Conservation (phyloP, 2,888 invertebrate species). For the Plagiodera versicolora region DNA sequence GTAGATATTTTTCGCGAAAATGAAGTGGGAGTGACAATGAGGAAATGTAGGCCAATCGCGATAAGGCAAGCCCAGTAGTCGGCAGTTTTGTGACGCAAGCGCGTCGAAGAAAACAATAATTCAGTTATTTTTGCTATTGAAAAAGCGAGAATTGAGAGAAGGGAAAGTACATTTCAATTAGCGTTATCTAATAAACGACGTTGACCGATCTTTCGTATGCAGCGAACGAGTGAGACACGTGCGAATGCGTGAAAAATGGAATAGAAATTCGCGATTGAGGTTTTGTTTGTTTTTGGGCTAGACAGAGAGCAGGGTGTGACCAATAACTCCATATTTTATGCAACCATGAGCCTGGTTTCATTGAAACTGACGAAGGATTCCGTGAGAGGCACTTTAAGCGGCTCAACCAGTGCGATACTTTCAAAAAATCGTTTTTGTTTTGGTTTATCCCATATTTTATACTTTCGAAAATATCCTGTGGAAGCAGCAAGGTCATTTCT, state of each 20-base stretch:
- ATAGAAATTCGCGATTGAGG: slow-evolving; percentile 20
- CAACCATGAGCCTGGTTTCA: too few species aligned
- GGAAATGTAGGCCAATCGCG: not conserved
- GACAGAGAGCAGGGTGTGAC: not conserved
- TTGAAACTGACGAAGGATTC: too few species aligned
- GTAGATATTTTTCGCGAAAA: not conserved
- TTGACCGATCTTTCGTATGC: slow-evolving; percentile 26
- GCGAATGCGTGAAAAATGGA: slow-evolving; percentile 12
- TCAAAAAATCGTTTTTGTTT: too few species aligned
- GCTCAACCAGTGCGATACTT: too few species aligned
- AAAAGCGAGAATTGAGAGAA: slow-evolving; percentile 28
- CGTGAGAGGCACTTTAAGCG: too few species aligned
- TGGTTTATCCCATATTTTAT: too few species aligned
- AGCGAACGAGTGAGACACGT: slow-evolving; percentile 19
- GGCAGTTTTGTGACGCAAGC: slow-evolving; percentile 18
- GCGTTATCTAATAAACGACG: slow-evolving; percentile 40
- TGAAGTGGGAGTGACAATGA: not conserved
- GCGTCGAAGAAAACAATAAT: slow-evolving; percentile 21
- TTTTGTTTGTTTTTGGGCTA: not conserved
- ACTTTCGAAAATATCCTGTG: too few species aligned
- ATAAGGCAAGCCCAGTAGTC: not conserved
- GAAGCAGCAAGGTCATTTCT: too few species aligned
- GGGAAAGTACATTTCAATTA: slow-evolving; percentile 45
- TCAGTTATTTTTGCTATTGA: slow-evolving; percentile 23
- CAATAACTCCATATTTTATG: not conserved